phyloP scores from a whole-genome alignment of 2,113 vertebrate genomes.

The Vombatus ursinus region DNA sequence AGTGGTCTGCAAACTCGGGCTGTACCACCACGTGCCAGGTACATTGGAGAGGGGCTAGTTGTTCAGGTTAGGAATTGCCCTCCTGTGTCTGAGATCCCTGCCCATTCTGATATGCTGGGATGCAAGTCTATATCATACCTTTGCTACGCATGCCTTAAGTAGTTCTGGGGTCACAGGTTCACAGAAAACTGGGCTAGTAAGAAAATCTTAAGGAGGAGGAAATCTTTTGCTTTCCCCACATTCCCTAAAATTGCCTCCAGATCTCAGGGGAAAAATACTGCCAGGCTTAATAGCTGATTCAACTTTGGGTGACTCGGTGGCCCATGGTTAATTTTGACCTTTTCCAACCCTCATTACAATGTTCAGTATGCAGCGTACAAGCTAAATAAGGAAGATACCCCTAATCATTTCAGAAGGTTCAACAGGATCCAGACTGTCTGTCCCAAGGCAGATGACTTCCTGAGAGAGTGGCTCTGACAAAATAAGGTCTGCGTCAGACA shows the following conservation, averaged over 20 bases:
- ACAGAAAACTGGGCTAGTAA: not conserved
- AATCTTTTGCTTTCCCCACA: not conserved
- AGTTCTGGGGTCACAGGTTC: not conserved
- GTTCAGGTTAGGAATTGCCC: not conserved
- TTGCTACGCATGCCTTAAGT: not conserved
- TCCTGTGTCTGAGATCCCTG: not conserved
- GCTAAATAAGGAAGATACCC: not conserved
- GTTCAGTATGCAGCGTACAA: conserved; percentile 8
- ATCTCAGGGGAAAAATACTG: conserved; percentile 55
- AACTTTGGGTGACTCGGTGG: not conserved
- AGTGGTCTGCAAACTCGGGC: not conserved
- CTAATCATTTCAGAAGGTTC: not conserved
- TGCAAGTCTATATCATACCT: not conserved
- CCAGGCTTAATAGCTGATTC: conserved; percentile 43
- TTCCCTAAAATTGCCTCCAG: not conserved
- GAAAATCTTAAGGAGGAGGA: not conserved
- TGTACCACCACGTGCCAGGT: not conserved
- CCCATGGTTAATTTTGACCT: conserved; percentile 43
- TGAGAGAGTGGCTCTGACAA: conserved; percentile 14
- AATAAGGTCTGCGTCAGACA: not conserved
- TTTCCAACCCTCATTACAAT: not conserved
- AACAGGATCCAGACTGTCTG: not conserved
- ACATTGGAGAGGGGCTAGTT: not conserved
- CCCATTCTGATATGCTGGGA: not conserved
- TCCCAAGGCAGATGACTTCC: conserved; percentile 11